phyloP scores from a whole-genome alignment of 2,113 vertebrate species.

The Octodon degus region DNA sequence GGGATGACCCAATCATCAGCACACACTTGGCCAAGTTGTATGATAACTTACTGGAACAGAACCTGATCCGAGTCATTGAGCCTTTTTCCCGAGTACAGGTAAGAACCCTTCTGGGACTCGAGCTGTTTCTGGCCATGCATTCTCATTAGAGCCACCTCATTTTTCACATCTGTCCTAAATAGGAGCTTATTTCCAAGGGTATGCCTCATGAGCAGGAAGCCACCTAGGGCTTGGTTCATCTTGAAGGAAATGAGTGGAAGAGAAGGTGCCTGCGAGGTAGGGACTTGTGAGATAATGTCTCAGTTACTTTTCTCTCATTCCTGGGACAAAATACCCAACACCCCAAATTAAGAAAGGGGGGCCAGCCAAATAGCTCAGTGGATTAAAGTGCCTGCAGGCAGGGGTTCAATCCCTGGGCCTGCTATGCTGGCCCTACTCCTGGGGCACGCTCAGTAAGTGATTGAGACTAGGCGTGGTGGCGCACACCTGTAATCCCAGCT shows the following conservation, averaged over 20 bases:
- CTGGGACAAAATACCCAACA: too few species aligned
- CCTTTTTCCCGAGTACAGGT: conserved; percentile 99
- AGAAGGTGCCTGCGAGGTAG: not conserved
- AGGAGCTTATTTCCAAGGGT: not conserved
- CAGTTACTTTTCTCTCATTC: too few species aligned
- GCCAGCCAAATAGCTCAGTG: too few species aligned
- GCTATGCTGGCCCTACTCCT: too few species aligned
- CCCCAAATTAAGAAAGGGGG: too few species aligned
- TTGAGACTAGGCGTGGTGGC: too few species aligned
- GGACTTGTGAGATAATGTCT: not conserved
- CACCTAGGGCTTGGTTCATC: not conserved
- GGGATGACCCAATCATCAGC: conserved; percentile 98
- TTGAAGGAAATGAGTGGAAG: not conserved
- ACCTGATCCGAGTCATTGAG: conserved; percentile 98
- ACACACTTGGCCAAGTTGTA: conserved; percentile 97
- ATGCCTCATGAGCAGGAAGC: not conserved
- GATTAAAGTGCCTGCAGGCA: too few species aligned
- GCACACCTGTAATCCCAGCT: too few species aligned
- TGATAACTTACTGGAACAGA: conserved; percentile 98
- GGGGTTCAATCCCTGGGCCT: too few species aligned
- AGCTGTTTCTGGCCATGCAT: not conserved
- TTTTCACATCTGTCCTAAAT: not conserved
- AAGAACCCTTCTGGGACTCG: conserved; percentile 14
- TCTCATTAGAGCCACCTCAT: not conserved
- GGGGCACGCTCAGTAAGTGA: too few species aligned